Base-by-base conservation (phyloP, 2,113 vertebrate genomes). In the Ramphastos sulfuratus region DNA sequence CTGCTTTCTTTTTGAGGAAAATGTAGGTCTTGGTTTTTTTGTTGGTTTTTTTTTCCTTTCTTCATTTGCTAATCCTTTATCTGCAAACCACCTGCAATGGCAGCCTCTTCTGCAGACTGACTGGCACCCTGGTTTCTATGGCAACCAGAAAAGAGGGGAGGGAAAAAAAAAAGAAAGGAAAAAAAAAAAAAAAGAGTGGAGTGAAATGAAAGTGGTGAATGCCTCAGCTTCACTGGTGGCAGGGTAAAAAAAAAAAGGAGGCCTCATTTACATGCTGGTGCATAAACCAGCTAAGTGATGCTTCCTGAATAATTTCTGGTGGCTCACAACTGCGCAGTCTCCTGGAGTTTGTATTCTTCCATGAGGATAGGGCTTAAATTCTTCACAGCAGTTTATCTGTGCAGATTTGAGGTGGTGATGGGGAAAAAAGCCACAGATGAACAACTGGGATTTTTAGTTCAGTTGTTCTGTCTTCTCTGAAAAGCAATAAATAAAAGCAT, bases 21-120 rank as follows among this genome's bases (percentile, higher is more conserved):
- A 90, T 24, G 17, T 18, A 23, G 17, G 6, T 55, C 20, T 59
- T 61, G 61, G 44, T 55, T 61, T 46, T 46, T 46, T 44, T 42
- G 42, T 9, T 42, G 10, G 10, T 37, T 92, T 89, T 78, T 28
- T 81, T 7, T 88, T 12, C 10, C 18, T 59, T 85, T 82, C 1
- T 65, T 64, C 66, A 31, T 87, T 88, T 94, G 83, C 91, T 88
- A 96, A 94, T 93, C 89, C 65, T 17, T 39, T 94, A 93, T 95
- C 90, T 95, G 88, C 92, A 96, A 90, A 82, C 75, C 96, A 97
- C 95, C 95, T 96, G 97, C 95, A 96, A 94, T 76, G 89, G 92
- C 87, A 96, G 92, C 60, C 64, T 90, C 67, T 71, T 84, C 46
- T 6, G 66, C 90, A 80, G 92, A 54, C 90, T 93, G 93, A 95